These are phyloP conservation scores for Achlya flavicornis DNA, from an alignment of 2,888 invertebrate species.

Conservation along the genomic window DNA sequence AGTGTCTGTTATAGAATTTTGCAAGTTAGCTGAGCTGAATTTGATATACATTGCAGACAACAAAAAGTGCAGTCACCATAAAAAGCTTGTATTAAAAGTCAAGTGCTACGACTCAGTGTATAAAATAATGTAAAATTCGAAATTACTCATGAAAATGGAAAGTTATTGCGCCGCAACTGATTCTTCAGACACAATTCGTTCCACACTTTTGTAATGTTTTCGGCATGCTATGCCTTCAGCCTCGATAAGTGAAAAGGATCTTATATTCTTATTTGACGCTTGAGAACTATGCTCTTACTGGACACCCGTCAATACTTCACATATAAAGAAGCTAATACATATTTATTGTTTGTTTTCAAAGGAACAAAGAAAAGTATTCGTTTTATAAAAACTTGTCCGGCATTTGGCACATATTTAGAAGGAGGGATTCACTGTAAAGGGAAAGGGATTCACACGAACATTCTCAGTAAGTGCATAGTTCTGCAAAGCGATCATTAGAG, in stretches of 20 bases:
- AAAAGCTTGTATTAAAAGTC: too few relatives aligned
- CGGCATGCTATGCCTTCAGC: background rate
- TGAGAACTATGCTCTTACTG: conserved; percentile 77
- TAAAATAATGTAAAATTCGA: too few relatives aligned
- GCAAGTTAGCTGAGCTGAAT: too few relatives aligned
- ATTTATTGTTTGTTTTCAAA: conserved; percentile 48
- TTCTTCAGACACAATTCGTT: background rate
- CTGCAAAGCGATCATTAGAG: conserved; percentile 63
- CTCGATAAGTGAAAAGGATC: conserved; percentile 21
- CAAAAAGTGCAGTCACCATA: too few relatives aligned
- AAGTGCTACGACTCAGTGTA: too few relatives aligned
- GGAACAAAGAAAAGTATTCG: conserved; percentile 65
- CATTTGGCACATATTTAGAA: conserved; percentile 79
- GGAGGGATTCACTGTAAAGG: conserved; percentile 52
- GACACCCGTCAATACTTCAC: background rate
- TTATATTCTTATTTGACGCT: conserved; percentile 13
- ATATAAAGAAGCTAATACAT: background rate
- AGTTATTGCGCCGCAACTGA: background rate
- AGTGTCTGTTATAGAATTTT: too few relatives aligned
- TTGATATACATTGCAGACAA: too few relatives aligned
- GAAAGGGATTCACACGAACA: conserved; percentile 25
- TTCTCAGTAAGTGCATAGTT: conserved; percentile 80
- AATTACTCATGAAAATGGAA: background rate
- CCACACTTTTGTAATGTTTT: conserved; percentile 13
- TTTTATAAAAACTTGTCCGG: conserved; percentile 79